Conservation (phyloP, 2,888 invertebrate genomes). For the Vanessa cardui region DNA sequence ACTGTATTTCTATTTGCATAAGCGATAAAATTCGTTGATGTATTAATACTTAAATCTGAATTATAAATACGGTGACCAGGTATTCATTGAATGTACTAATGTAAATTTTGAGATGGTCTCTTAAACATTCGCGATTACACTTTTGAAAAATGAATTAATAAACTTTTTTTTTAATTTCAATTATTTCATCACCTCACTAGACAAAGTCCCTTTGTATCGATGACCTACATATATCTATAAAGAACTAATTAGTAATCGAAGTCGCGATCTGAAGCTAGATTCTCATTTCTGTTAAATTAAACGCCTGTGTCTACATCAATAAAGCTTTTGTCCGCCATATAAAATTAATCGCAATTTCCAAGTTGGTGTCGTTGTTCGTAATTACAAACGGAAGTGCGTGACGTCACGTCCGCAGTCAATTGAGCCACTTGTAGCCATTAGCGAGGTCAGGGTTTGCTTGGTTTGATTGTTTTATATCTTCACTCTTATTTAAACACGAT, state of each 20-base stretch:
- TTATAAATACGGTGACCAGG: too few species aligned
- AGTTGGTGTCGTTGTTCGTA: slow-evolving; percentile 54
- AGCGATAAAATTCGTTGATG: too few species aligned
- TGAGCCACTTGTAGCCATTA: slow-evolving; percentile 52
- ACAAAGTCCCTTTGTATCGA: background rate
- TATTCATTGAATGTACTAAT: too few species aligned
- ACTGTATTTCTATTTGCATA: too few species aligned
- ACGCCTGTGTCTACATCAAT: slow-evolving; percentile 11
- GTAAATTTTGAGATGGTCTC: too few species aligned
- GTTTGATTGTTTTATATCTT: slow-evolving; percentile 23
- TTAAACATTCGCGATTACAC: too few species aligned
- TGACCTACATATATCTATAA: background rate
- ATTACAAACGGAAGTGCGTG: slow-evolving; percentile 71
- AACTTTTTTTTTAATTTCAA: too few species aligned
- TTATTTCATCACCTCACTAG: background rate
- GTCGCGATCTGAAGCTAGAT: background rate
- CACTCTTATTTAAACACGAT: slow-evolving; percentile 15
- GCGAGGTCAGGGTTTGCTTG: slow-evolving; percentile 65
- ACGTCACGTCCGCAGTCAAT: slow-evolving; percentile 71
- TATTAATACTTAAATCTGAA: too few species aligned
- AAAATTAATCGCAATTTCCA: slow-evolving; percentile 40
- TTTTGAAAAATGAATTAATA: too few species aligned
- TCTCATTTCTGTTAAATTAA: slow-evolving; percentile 3
- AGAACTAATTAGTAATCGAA: background rate
- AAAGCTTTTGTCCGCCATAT: slow-evolving; percentile 24